These are phyloP conservation scores for Pangasius mekongensis DNA, from an alignment of 2,797 vertebrate species.

Conservation along the genomic window DNA sequence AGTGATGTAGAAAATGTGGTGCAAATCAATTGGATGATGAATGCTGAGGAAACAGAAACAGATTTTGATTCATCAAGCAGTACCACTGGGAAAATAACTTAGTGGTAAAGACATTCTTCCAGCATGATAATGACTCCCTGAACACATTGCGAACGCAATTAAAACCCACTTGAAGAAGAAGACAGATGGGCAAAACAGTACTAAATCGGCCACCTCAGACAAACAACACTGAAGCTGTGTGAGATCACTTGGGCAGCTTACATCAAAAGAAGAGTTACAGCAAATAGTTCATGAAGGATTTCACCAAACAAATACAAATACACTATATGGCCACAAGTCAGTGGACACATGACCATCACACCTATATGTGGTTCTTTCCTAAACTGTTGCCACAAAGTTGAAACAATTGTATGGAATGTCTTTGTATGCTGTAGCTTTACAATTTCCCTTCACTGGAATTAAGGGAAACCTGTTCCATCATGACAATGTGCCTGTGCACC, in stretches of 20 bases:
- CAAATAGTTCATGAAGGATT: background rate
- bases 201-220: constrained; percentile 14
- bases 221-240: background rate
- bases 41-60: constrained; percentile 22
- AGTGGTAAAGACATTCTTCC: background rate
- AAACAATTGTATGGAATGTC: background rate
- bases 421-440: background rate
- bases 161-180: constrained; percentile 20
- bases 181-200: constrained; percentile 10
- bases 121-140: constrained; percentile 16
- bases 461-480: background rate
- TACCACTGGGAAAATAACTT: constrained; percentile 6
- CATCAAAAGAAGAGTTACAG: background rate
- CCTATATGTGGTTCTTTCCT: background rate
- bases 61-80: constrained; percentile 10
- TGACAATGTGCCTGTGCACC: background rate
- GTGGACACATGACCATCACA: background rate
- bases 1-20: background rate
- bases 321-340: background rate
- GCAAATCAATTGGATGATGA: background rate
- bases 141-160: background rate
- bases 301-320: background rate
- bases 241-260: background rate
- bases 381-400: background rate
- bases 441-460: background rate